These are phyloP conservation scores for Serranochromis macrocephalus DNA, from an alignment of 2,113 vertebrate genomes.

Conservation along the genomic window DNA sequence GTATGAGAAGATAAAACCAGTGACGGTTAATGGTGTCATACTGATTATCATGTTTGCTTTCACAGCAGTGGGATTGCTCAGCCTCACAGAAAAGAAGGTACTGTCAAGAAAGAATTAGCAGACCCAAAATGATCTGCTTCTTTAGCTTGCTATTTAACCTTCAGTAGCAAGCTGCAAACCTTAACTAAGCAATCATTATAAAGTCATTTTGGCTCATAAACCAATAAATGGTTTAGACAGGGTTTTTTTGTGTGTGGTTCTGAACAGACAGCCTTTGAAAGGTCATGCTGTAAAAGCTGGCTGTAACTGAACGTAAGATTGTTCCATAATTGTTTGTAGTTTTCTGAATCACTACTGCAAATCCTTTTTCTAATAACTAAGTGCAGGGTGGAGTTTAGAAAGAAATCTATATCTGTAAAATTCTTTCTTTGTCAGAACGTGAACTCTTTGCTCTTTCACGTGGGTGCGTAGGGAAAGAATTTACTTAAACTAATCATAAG, in stretches of 20 bases:
- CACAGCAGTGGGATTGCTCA: neutral
- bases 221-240: neutral
- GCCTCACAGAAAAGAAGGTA: neutral
- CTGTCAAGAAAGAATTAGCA: neutral
- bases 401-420: neutral
- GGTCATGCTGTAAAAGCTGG: neutral
- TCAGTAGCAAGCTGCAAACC: neutral
- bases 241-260: neutral
- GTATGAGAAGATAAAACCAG: neutral
- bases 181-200: neutral
- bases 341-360: neutral
- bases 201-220: neutral
- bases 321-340: neutral
- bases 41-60: neutral
- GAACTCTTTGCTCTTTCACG: rapidly evolving
- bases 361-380: neutral
- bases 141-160: neutral
- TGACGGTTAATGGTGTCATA: neutral
- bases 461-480: neutral
- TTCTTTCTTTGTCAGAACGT: neutral
- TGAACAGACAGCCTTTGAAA: neutral
- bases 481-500: neutral
- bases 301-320: neutral
- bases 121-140: rapidly evolving
- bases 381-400: neutral